Base-by-base conservation (phyloP, 92 coral and sea anemone genomes). In the Paramuricea clavata region DNA sequence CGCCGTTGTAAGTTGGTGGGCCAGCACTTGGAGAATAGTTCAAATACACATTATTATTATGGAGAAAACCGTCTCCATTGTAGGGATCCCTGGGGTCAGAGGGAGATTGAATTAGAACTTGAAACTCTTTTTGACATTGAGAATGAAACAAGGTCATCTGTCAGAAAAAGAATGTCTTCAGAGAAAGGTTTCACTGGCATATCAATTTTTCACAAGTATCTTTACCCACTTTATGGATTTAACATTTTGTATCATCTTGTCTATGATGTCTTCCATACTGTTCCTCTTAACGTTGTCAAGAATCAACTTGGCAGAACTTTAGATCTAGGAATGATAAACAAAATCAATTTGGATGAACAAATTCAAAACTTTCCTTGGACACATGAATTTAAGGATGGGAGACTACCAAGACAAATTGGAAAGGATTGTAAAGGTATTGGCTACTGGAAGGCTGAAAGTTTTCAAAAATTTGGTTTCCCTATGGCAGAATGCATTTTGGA, bases 191-290 rank as follows among this genome's bases (percentile, higher is more conserved):
- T 92, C 83, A 92, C 94, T 39, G 94, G 92, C 12, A 21, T 75
- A 25, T 72, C 82, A 64, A 47, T 92, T 83, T n/a, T 92, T 72
- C 92, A 88, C 52, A 84, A 92, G n/a, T 86, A 89, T 52, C 84
- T 92, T 30, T 69, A 92, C 74, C 90, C 92, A 22, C 85, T 92
- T 17, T 92, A 92, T 84, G 91, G 90, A n/a, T 92, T 92, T 86
- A 90, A 89, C 68, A 82, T 93, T 65, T 56, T 85, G 36, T 35
- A 93, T 28, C 93, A 90, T 74, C 41, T 87, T 34, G 90, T 91
- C 22, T 90, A 49, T 90, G 95, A 93, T 81, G 88, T 91, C 8
- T 90, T 13, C 61, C 95, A 90, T 56, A 90, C 93, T 43, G 43
- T 93, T 34, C 82, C 85, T 22, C 82, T 92, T 6, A 92, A 89